Conservation (phyloP, 2,113 vertebrate species). For the Thamnophis sirtalis region DNA sequence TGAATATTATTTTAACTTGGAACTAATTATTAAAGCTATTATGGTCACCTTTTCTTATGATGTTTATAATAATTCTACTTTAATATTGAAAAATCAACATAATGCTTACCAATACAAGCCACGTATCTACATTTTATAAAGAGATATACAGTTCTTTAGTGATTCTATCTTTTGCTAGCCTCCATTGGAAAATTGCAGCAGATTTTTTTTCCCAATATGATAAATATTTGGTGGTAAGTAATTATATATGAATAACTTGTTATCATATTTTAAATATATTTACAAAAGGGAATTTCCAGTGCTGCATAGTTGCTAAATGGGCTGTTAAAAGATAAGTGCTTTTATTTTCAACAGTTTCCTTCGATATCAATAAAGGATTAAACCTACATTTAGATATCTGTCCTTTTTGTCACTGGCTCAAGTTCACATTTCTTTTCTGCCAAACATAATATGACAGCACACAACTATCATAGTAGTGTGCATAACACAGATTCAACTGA, state of each 20-base stretch:
- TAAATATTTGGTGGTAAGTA: slow-evolving; percentile 6
- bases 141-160: slow-evolving; percentile 41
- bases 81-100: slow-evolving; percentile 41
- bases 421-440: neutral
- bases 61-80: slow-evolving; percentile 29
- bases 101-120: slow-evolving; percentile 36
- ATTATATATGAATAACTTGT: neutral
- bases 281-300: neutral
- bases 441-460: neutral
- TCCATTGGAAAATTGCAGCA: slow-evolving; percentile 15
- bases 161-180: slow-evolving; percentile 37
- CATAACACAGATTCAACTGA: neutral
- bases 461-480: neutral
- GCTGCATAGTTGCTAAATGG: neutral
- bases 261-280: neutral
- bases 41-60: slow-evolving; percentile 15
- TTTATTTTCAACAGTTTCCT: neutral
- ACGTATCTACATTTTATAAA: slow-evolving; percentile 50
- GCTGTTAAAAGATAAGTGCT: neutral
- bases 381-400: neutral
- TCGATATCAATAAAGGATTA: neutral
- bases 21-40: neutral
- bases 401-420: neutral
- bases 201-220: slow-evolving; percentile 2
- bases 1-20: neutral